Evolutionary conservation across 64 coral and sea anemone genomes (phyloP), one percentile per base, ranked within the genome.

Genomic region (Montipora foliosa): DNA sequence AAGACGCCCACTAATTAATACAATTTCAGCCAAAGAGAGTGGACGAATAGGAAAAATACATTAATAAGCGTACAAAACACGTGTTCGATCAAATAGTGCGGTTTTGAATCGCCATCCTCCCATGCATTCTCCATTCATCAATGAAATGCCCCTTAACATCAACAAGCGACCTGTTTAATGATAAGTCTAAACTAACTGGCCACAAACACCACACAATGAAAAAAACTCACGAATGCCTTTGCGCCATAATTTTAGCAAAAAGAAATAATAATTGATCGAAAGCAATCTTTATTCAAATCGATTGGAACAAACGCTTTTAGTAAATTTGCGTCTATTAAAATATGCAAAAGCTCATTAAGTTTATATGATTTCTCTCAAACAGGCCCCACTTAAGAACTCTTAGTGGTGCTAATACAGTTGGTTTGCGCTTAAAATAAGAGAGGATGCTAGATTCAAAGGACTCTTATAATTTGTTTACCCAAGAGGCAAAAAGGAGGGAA

Each of bases 261-360:
- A 69, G 82, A 77, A 90, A 49, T 67, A 74, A 76, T n/a, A 45
- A 57, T 24, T 8, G 44, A 58, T 10, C 83, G 47, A 59, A 60
- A 78, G 76, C 66, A 81, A 61, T 82, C 79, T 89, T 81, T 73
- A 45, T 70, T 86, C 66, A 50, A 71, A 59, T 12, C 64, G 9
- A 86, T 49, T 86, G 19, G 49, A 20, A 86, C 45, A 86, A 71
- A 86, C 66, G 66, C 66, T 69, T 12, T 66, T 50, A 72, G 82
- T 22, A 86, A 86, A 86, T 86, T 72, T 86, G 82, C 53, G 77
- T 12, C 77, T 69, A 86, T 95, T 90, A 90, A 85, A 90, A 95
- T 95, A 90, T 95, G 93, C 93, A 90, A 95, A 90, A 90, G 84
- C 93, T 95, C 80, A 90, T 95, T 95, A 95, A 95, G 72, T 64